phyloP scores from a whole-genome alignment of 1,140 invertebrate species.

The Teleogryllus occipitalis region DNA sequence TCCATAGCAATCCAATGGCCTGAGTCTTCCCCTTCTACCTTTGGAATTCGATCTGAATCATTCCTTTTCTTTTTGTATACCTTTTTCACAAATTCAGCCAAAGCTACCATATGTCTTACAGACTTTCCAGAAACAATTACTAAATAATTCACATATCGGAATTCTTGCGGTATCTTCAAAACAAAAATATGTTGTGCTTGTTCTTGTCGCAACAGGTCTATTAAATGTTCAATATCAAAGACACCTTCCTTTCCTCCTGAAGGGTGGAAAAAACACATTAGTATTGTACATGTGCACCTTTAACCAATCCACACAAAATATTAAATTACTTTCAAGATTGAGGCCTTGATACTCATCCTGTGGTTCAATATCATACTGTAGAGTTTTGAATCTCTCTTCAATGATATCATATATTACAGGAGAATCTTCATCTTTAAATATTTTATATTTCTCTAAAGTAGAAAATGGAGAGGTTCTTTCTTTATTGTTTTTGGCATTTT shows the following conservation, averaged over 20 bases:
- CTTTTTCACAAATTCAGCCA: conserved; percentile 67
- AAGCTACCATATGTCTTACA: conserved; percentile 60
- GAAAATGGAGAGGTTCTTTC: neutral
- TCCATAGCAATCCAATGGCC: conserved; percentile 84
- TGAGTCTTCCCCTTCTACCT: conserved; percentile 65
- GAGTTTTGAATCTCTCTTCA: conserved; percentile 46
- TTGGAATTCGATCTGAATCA: conserved; percentile 54
- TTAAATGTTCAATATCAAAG: conserved; percentile 78
- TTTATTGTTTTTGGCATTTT: neutral
- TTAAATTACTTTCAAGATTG: conserved; percentile 40
- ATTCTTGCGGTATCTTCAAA: conserved; percentile 58
- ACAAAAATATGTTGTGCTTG: conserved; percentile 77
- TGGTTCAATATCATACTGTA: conserved; percentile 30
- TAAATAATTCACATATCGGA: conserved; percentile 75
- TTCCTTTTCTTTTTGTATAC: conserved; percentile 67
- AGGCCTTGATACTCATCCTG: conserved; percentile 39
- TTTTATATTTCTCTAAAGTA: conserved; percentile 40
- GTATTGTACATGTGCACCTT: neutral
- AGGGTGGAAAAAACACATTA: conserved; percentile 28
- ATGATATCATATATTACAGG: conserved; percentile 54
- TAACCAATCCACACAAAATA: conserved; percentile 12
- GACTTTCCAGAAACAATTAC: conserved; percentile 69
- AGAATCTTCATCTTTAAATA: conserved; percentile 54
- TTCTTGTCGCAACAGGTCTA: conserved; percentile 64
- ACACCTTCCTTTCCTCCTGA: conserved; percentile 70